phyloP scores from a whole-genome alignment of 2,113 vertebrate genomes.

The Plectropomus leopardus region DNA sequence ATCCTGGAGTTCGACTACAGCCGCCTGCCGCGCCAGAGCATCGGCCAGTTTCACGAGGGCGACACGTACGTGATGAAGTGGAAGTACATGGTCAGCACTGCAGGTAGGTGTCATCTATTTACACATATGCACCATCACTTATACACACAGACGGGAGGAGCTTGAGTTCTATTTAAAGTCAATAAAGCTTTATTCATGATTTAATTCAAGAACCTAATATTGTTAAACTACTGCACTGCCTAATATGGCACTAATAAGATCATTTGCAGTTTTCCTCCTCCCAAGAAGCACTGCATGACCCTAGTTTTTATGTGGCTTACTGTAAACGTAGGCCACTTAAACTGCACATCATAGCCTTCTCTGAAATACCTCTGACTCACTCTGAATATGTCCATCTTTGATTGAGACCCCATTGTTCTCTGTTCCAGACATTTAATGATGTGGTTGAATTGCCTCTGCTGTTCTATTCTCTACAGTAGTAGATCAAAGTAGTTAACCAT shows the following conservation, averaged over 20 bases:
- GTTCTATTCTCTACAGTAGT: no score
- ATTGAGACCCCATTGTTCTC: background rate
- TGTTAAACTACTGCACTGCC: no score
- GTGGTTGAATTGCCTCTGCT: background rate
- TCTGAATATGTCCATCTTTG: background rate
- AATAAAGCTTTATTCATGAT: background rate
- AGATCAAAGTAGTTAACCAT: background rate
- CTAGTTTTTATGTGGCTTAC: background rate
- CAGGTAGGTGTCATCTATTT: conserved; percentile 84
- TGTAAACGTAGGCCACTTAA: background rate
- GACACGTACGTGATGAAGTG: conserved; percentile 96
- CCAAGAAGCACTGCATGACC: background rate
- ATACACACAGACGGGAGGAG: background rate
- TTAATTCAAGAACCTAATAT: background rate
- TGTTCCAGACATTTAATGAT: background rate
- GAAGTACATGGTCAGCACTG: conserved; percentile 93
- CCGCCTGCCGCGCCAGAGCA: conserved; percentile 92
- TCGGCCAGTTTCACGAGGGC: conserved; percentile 96
- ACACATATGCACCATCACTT: no score
- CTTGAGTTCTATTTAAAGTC: background rate
- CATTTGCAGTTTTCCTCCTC: background rate
- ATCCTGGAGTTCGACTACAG: conserved; percentile 97
- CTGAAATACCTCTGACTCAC: background rate
- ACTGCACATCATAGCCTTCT: background rate
- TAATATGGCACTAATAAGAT: no score